A percentile compares a stretch with the other conserved stretches of the same genome.
These are phyloP conservation scores for Notodonta dromedarius DNA, from an alignment of 2,888 invertebrate species.

Conservation along the genomic window DNA sequence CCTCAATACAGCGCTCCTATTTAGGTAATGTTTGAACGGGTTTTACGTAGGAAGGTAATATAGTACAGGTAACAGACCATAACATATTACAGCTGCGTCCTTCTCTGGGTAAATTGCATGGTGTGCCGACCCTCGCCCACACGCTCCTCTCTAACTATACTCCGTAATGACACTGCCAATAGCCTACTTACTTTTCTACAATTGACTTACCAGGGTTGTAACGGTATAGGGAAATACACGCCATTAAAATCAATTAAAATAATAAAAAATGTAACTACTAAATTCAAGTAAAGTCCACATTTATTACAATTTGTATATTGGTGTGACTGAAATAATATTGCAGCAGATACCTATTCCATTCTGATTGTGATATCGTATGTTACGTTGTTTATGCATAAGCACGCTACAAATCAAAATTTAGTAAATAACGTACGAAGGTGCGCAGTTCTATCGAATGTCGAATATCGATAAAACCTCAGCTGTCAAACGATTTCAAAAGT, in stretches of 20 bases:
- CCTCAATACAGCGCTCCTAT: constrained; percentile 6
- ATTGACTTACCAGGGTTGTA: constrained; percentile 15
- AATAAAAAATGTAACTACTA: neutral
- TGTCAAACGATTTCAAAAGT: constrained; percentile 34
- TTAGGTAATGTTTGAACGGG: constrained; percentile 14
- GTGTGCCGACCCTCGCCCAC: constrained; percentile 52
- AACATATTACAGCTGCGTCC: constrained; percentile 44
- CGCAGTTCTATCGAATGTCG: constrained; percentile 19
- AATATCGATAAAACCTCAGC: constrained; percentile 33
- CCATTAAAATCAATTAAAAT: neutral
- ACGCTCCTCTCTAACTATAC: constrained; percentile 31
- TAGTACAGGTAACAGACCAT: constrained; percentile 45
- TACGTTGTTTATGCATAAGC: constrained; percentile 21
- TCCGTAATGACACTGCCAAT: constrained; percentile 52
- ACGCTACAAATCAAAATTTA: constrained; percentile 22
- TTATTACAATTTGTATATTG: too few species aligned
- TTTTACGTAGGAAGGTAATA: constrained; percentile 23
- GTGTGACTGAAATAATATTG: too few species aligned
- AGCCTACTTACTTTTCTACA: constrained; percentile 47
- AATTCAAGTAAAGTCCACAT: too few species aligned
- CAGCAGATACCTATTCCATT: too few species aligned
- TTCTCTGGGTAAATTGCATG: constrained; percentile 58
- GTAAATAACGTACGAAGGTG: constrained; percentile 12
- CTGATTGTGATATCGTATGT: neutral
- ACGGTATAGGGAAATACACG: neutral